Evolutionary conservation across 1,140 invertebrate species (phyloP).

Genomic region (Gonatopus flavifemur): DNA sequence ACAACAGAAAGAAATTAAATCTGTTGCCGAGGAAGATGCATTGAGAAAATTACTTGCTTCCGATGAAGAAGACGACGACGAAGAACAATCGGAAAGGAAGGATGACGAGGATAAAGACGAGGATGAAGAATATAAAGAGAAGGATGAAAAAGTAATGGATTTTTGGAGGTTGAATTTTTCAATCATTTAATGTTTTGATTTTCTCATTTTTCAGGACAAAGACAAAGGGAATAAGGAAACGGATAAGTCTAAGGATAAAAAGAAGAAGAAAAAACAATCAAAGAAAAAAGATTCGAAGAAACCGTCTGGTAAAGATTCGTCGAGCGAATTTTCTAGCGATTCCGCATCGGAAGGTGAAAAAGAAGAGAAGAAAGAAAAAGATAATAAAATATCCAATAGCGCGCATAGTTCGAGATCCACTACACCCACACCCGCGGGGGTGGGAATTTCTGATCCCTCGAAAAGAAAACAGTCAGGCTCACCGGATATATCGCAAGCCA

Average conservation of each 20-base stretch:
- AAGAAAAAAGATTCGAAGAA: constrained; percentile 48
- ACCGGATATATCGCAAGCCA: constrained; percentile 61
- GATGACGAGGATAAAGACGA: constrained; percentile 64
- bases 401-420: constrained; percentile 66
- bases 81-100: constrained; percentile 67
- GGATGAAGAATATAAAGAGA: constrained; percentile 65
- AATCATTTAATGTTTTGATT: background rate
- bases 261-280: constrained; percentile 49
- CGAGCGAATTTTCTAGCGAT: constrained; percentile 74
- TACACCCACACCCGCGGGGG: constrained; percentile 59
- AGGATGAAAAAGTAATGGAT: constrained; percentile 63
- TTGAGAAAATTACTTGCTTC: constrained; percentile 83
- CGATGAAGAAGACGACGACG: constrained; percentile 86
- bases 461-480: constrained; percentile 58
- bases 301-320: constrained; percentile 59
- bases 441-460: constrained; percentile 31
- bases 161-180: background rate
- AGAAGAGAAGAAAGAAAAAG: constrained; percentile 58
- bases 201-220: constrained; percentile 41
- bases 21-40: constrained; percentile 89
- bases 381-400: constrained; percentile 53
- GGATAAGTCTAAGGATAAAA: constrained; percentile 48
- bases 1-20: constrained; percentile 72
- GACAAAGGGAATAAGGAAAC: constrained; percentile 44
- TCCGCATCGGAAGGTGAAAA: constrained; percentile 72